phyloP scores from a whole-genome alignment of 2,888 invertebrate genomes.

The Spicauda simplicius region DNA sequence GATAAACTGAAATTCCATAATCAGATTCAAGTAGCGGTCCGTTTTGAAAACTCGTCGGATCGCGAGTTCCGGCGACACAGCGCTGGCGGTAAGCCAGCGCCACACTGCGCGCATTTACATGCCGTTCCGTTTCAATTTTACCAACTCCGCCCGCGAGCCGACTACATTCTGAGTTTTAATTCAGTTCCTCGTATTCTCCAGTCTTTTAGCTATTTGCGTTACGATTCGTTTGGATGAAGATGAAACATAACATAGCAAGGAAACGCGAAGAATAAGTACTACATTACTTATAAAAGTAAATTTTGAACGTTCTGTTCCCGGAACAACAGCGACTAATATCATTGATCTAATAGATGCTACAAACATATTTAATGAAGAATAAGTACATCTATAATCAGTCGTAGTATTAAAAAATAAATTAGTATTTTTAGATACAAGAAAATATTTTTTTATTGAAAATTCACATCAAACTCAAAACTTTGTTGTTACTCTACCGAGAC shows the following conservation, averaged over 20 bases:
- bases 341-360: too few species aligned
- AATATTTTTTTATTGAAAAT: too few species aligned
- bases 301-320: too few species aligned
- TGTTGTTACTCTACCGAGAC: too few species aligned
- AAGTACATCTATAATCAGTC: too few species aligned
- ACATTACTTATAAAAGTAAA: too few species aligned
- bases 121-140: constrained; percentile 21
- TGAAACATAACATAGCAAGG: background rate
- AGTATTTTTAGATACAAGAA: too few species aligned
- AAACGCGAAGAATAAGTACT: too few species aligned
- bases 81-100: constrained; percentile 28
- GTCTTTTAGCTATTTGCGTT: background rate
- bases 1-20: constrained; percentile 18
- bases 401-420: too few species aligned
- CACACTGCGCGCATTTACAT: constrained; percentile 33
- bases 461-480: too few species aligned
- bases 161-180: constrained; percentile 8
- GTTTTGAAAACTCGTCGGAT: constrained; percentile 4
- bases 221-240: background rate
- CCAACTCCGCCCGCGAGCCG: background rate
- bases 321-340: too few species aligned
- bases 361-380: too few species aligned
- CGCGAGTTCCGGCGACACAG: constrained; percentile 4
- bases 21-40: constrained; percentile 10
- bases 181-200: background rate